These are phyloP conservation scores for Turritopsis dohrnii DNA, from an alignment of 30 jellyfish, hydroid and myxozoan genomes.

Conservation along the genomic window DNA sequence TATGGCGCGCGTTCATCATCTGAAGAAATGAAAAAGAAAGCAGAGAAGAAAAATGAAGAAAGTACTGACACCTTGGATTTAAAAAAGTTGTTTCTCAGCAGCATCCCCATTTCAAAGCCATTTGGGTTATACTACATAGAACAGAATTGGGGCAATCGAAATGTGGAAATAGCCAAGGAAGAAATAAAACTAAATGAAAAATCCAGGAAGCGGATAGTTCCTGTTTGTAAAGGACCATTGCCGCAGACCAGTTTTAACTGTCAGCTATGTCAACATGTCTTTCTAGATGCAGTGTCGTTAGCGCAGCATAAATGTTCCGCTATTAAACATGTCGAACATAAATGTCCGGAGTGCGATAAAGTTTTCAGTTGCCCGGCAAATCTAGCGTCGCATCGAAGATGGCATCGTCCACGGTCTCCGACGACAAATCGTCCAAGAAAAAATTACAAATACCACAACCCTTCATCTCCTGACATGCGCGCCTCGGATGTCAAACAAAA, in stretches of 20 bases:
- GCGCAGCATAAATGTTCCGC: constrained; percentile 98
- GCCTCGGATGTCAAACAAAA: not conserved
- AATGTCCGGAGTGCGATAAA: constrained; percentile 97
- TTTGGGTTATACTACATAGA: not conserved
- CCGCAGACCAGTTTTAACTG: constrained; percentile 70
- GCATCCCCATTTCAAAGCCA: constrained; percentile 19
- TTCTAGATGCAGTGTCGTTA: constrained; percentile 73
- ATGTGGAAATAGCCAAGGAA: constrained; percentile 46
- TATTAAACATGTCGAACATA: constrained; percentile 87
- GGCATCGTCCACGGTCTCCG: constrained; percentile 99
- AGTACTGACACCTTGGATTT: not conserved
- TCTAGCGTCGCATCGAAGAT: constrained; percentile 96
- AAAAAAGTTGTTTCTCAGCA: not conserved
- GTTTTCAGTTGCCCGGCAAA: constrained; percentile 97
- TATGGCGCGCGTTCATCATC: not conserved
- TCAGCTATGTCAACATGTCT: constrained; percentile 69
- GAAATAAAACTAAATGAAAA: constrained; percentile 20
- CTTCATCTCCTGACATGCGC: not conserved
- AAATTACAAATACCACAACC: not conserved
- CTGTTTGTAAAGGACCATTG: constrained; percentile 63
- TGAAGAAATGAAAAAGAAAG: not conserved
- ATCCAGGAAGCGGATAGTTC: not conserved
- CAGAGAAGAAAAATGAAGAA: not conserved
- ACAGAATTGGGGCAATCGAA: constrained; percentile 7
- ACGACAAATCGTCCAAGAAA: constrained; percentile 48